These are phyloP conservation scores for Heliconius himera DNA, from an alignment of 1,140 invertebrate species.

Conservation along the genomic window DNA sequence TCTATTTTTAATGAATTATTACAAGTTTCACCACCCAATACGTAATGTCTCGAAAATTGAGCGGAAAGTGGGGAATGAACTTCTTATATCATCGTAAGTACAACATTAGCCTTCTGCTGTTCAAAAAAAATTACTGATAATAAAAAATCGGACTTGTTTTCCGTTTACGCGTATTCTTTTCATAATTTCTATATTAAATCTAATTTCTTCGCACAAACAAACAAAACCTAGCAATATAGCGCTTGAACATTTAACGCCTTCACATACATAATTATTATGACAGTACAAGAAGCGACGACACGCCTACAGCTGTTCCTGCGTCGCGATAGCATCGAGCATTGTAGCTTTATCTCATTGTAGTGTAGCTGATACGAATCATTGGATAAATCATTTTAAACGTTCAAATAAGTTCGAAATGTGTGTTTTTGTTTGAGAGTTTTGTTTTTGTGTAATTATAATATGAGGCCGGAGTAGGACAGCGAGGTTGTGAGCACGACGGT, in stretches of 20 bases:
- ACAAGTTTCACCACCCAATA: neutral
- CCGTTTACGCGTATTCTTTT: no score
- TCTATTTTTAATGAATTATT: no score
- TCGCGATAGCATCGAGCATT: neutral
- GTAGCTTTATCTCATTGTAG: slow-evolving; percentile 11
- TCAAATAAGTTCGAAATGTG: neutral
- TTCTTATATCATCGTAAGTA: no score
- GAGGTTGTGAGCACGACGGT: no score
- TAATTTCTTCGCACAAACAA: neutral
- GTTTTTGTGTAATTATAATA: neutral
- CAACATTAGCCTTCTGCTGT: no score
- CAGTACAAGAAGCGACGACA: slow-evolving; percentile 4
- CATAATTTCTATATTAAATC: no score
- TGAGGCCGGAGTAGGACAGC: no score
- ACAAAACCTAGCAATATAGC: neutral
- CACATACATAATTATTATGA: neutral
- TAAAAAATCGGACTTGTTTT: no score
- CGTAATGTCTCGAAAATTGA: neutral
- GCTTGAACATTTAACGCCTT: neutral
- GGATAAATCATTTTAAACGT: slow-evolving; percentile 11
- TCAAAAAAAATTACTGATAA: no score
- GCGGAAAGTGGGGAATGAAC: no score
- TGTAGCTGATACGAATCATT: slow-evolving; percentile 1
- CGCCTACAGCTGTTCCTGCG: slow-evolving; percentile 5
- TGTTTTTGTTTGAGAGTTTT: neutral